phyloP scores from a whole-genome alignment of 2,797 vertebrate species.

The Spinus olivaceus region DNA sequence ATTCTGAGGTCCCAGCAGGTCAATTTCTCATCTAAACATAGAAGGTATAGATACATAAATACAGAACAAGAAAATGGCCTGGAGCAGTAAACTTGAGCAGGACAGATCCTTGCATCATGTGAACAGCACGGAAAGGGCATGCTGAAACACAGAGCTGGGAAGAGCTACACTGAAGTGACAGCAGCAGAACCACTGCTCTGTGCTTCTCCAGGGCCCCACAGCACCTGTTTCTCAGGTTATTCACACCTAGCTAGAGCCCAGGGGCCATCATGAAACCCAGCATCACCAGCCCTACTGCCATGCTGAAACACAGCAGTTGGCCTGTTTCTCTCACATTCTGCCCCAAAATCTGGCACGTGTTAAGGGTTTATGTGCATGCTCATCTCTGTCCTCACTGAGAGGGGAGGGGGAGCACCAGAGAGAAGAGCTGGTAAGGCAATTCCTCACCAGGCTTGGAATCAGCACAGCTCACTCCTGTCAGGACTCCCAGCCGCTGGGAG shows the following conservation, averaged over 20 bases:
- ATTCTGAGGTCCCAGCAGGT: background rate
- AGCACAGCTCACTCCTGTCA: background rate
- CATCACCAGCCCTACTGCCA: background rate
- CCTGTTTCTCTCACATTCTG: background rate
- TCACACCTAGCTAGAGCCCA: background rate
- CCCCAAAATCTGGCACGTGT: background rate
- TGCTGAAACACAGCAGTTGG: background rate
- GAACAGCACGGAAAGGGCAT: background rate
- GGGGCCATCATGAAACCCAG: background rate
- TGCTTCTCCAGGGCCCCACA: background rate
- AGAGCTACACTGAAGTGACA: background rate
- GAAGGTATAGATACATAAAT: background rate
- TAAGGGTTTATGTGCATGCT: accelerated
- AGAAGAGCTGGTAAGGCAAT: background rate
- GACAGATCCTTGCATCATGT: background rate
- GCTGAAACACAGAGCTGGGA: background rate
- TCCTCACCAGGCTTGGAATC: background rate
- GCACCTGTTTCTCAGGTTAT: background rate
- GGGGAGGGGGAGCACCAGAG: background rate
- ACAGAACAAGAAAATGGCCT: background rate
- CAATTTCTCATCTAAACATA: background rate
- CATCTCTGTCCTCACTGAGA: background rate
- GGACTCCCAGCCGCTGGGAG: background rate
- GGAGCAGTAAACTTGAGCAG: background rate
- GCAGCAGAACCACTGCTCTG: background rate